Evolutionary conservation across 2,797 vertebrate species (phyloP).

Genomic region (Setipinna tenuifilis): DNA sequence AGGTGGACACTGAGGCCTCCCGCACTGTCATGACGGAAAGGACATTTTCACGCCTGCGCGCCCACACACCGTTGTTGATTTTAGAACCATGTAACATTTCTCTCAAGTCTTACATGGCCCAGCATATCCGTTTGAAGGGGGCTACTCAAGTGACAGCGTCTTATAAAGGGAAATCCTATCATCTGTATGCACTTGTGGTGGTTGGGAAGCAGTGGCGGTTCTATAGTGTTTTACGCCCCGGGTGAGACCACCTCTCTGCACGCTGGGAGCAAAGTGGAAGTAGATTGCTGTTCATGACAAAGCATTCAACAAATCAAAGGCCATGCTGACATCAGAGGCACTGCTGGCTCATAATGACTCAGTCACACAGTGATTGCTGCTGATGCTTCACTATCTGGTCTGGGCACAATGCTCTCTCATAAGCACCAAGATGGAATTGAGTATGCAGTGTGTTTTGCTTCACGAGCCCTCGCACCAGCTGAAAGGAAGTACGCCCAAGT

Average conservation of each 20-base stretch:
- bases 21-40: background rate
- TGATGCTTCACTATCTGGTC: constrained; percentile 25
- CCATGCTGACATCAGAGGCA: background rate
- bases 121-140: constrained; percentile 1
- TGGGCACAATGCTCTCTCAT: background rate
- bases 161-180: constrained; percentile 18
- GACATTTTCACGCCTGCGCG: background rate
- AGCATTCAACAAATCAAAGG: background rate
- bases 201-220: background rate
- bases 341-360: background rate
- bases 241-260: no score
- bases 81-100: constrained; percentile 24
- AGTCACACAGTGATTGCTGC: constrained; percentile 17
- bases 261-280: constrained; percentile 15
- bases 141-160: background rate
- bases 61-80: background rate
- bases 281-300: background rate
- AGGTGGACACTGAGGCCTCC: background rate
- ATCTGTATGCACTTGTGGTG: constrained; percentile 15
- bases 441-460: background rate
- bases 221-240: background rate
- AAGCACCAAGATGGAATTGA: background rate
- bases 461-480: background rate
- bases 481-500: background rate
- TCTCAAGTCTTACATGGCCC: background rate